Evolutionary conservation across 1,140 invertebrate genomes (phyloP), one percentile per base, ranked within the genome.

Genomic region (Panulirus ornatus): DNA sequence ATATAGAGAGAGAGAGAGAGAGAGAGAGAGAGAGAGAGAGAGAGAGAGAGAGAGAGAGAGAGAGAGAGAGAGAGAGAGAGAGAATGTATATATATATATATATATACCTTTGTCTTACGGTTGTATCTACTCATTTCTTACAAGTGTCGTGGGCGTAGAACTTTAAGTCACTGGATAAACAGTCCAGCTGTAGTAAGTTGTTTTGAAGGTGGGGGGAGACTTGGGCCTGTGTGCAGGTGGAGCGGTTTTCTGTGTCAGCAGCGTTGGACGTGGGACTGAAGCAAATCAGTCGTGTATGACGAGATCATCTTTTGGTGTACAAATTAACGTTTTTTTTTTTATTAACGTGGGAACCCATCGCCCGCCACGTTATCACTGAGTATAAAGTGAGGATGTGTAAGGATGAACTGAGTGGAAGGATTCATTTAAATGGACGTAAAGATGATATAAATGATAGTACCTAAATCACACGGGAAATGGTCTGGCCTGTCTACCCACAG

Each of bases 1-100:
- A n/a, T n/a, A n/a, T n/a, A n/a, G n/a, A n/a, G n/a, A n/a, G n/a
- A n/a, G n/a, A n/a, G 6, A 76, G 73, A 79, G 76, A 79, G 76
- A 79, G 76, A 79, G 76, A 79, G 76, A 79, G 76, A 79, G 58
- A 83, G 81, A 83, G 47, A 83, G 81, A 83, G 81, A 83, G 81
- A 83, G 81, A 83, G 81, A 83, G 81, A 84, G 81, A 83, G 81
- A 83, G 81, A 63, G 81, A 83, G 81, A 83, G 51, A 63, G 81
- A 83, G 51, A 83, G 81, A 83, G 51, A 83, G 79, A 82, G 79
- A 58, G 2, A 54, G 44, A 54, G 16, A 0, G n/a, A n/a, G n/a
- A n/a, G n/a, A n/a, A n/a, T n/a, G n/a, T n/a, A n/a, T n/a, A n/a
- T n/a, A n/a, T n/a, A 36, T n/a, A 44, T 1, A 78, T 1, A 78